These are phyloP conservation scores for Trichogramma pretiosum DNA, from an alignment of 1,140 invertebrate species.

Conservation along the genomic window DNA sequence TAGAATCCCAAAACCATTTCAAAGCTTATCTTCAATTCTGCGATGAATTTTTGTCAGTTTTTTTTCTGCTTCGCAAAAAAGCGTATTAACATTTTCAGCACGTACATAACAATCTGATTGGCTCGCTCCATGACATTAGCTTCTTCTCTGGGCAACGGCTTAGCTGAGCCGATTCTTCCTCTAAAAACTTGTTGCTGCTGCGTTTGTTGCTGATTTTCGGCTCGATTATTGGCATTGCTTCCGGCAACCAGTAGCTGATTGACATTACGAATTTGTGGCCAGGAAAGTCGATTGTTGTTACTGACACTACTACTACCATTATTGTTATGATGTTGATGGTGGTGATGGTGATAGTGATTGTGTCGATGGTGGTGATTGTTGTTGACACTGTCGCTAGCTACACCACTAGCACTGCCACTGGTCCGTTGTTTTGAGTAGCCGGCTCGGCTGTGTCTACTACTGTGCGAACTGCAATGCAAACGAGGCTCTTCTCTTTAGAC, in stretches of 20 bases:
- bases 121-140: conserved; percentile 70
- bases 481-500: no score
- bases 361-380: conserved; percentile 35
- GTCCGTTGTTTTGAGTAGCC: background rate
- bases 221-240: conserved; percentile 25
- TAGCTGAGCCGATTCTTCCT: conserved; percentile 44
- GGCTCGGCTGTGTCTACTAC: background rate
- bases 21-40: no score
- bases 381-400: conserved; percentile 41
- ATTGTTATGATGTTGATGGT: conserved; percentile 4
- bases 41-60: no score
- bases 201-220: conserved; percentile 34
- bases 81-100: conserved; percentile 11
- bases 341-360: conserved; percentile 11
- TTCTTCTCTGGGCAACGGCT: conserved; percentile 58
- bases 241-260: conserved; percentile 32
- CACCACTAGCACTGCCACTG: conserved; percentile 2
- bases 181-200: conserved; percentile 18
- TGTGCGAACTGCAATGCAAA: no score
- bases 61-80: no score
- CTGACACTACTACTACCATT: conserved; percentile 40
- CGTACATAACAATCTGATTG: conserved; percentile 76
- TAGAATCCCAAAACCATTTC: no score
- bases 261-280: conserved; percentile 46
- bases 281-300: conserved; percentile 45